These are phyloP conservation scores for Thermophis baileyi DNA, from an alignment of 2,113 vertebrate genomes.

Conservation along the genomic window DNA sequence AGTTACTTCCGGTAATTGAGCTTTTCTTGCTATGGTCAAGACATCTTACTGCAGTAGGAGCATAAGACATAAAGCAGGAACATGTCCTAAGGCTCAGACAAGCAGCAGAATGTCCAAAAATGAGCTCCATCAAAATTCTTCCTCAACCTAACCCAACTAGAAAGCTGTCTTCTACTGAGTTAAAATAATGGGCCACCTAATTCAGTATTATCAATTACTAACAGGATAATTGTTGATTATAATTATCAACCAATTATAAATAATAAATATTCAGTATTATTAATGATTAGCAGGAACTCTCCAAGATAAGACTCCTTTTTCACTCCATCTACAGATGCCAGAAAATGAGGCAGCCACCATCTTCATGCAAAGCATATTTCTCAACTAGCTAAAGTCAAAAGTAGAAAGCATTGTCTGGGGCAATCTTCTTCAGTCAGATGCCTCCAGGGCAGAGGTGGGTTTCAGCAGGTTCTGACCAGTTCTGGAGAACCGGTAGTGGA, in stretches of 20 bases:
- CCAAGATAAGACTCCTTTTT: neutral
- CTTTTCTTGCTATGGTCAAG: neutral
- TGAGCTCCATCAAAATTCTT: neutral
- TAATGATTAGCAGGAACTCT: neutral
- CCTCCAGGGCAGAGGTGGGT: too few species aligned
- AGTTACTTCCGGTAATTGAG: rapidly evolving
- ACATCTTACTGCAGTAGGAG: neutral
- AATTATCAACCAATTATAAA: neutral
- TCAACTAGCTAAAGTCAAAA: neutral
- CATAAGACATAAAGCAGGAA: rapidly evolving
- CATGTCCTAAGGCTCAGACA: neutral
- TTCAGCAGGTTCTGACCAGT: too few species aligned
- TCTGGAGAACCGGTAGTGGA: too few species aligned
- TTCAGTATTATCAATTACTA: neutral
- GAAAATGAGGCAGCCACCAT: neutral
- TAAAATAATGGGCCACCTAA: neutral
- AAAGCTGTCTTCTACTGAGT: too few species aligned
- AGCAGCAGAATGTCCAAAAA: too few species aligned
- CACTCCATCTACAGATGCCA: neutral
- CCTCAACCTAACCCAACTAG: neutral
- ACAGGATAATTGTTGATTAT: neutral
- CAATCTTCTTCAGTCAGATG: neutral
- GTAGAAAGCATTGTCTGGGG: neutral
- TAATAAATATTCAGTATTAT: neutral
- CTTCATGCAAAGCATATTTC: neutral